Conservation (phyloP, 2,113 vertebrate genomes). For the Oreochromis niloticus region DNA sequence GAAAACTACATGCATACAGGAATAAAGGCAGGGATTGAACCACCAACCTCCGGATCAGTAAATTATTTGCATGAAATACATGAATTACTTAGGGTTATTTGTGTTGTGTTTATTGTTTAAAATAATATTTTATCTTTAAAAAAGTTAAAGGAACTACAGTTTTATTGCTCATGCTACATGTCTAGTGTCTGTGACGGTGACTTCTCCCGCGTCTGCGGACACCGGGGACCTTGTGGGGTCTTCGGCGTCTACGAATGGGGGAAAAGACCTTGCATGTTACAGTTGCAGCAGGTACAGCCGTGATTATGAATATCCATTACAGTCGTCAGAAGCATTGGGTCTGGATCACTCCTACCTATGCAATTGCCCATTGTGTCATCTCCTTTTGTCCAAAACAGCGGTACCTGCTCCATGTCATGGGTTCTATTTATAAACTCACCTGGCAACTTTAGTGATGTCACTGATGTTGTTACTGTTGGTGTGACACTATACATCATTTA, state of each 20-base stretch:
- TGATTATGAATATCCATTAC: too few species aligned
- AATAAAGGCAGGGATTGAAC: not conserved
- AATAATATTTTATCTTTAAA: too few species aligned
- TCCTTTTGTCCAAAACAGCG: too few species aligned
- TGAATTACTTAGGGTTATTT: not conserved
- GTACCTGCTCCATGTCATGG: not conserved
- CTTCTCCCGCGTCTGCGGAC: not conserved
- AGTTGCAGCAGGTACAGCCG: too few species aligned
- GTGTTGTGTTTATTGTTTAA: not conserved
- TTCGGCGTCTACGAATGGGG: not conserved
- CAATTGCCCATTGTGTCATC: too few species aligned
- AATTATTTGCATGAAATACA: not conserved
- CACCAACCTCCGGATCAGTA: accelerated
- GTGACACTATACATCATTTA: not conserved
- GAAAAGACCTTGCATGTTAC: not conserved
- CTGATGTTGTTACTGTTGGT: not conserved
- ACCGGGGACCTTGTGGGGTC: not conserved
- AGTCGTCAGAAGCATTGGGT: too few species aligned
- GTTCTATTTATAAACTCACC: not conserved
- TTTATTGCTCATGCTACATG: not conserved
- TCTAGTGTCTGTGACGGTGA: accelerated
- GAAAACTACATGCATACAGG: not conserved
- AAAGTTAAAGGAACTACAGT: too few species aligned
- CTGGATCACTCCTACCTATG: too few species aligned
- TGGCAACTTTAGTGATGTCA: not conserved